Evolutionary conservation across 2,888 invertebrate species (phyloP).

Genomic region (Shargacucullia verbasci): DNA sequence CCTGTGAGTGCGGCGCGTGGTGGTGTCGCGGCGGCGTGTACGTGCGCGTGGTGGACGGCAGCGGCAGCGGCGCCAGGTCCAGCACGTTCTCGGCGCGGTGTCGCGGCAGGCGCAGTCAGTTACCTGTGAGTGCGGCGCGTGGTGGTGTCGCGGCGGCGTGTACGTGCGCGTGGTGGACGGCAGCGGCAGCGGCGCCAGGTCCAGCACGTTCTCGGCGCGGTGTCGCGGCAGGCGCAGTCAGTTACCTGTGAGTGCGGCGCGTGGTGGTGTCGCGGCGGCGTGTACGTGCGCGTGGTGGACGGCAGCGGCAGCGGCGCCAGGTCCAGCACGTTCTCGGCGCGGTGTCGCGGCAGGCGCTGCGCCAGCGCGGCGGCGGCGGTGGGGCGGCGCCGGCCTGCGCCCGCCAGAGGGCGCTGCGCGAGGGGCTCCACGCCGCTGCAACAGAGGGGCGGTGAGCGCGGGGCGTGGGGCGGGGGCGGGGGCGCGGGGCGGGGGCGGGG

Average conservation of each 20-base stretch:
- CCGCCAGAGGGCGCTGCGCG: constrained; percentile 90
- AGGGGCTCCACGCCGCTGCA: constrained; percentile 72
- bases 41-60: constrained; percentile 92
- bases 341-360: constrained; percentile 80
- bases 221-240: too few species aligned
- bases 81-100: constrained; percentile 92
- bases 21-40: constrained; percentile 91
- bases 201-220: too few species aligned
- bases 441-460: constrained; percentile 88
- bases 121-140: constrained; percentile 88
- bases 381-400: constrained; percentile 89
- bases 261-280: constrained; percentile 21
- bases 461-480: constrained; percentile 90
- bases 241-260: constrained; percentile 62
- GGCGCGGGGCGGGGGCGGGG: neutral
- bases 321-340: constrained; percentile 92
- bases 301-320: constrained; percentile 93
- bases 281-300: constrained; percentile 93
- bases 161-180: too few species aligned
- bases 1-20: constrained; percentile 89
- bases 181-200: too few species aligned
- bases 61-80: constrained; percentile 93
- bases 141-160: constrained; percentile 87
- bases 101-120: constrained; percentile 78
- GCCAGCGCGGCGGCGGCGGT: constrained; percentile 90